Base-by-base conservation (phyloP, 2,797 vertebrate species). In the Astyanax mexicanus region DNA sequence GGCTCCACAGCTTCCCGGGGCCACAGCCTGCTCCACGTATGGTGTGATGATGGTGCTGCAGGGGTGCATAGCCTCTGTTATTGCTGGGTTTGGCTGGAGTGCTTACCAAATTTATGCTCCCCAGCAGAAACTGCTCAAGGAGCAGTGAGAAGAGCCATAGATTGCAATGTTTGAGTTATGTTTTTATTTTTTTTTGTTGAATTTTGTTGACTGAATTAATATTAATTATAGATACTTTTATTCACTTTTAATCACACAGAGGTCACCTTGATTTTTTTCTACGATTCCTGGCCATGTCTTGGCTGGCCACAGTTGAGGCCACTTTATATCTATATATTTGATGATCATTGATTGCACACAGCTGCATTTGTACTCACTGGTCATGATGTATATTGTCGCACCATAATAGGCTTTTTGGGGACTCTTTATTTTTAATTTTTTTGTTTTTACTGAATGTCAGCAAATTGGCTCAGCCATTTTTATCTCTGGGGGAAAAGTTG, bases 11-110 rank as follows among this genome's bases (percentile, higher is more conserved):
- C 71, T 81, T 3, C 86, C 93, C 0, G 92, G 89, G 44, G 92
- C 92, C 1, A 91, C 89, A 0, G 0, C 89, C 0, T 75, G 78
- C 0, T 91, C 92, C 60, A 94, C 94, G 19, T 93, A 93, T 0
- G 93, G 94, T 0, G 88, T 94, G 65, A 93, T 94, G 93, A 69
- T 94, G 57, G 60, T 91, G 40, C 87, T 94, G n/a, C 93, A 94
- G 85, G 88, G 88, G 42, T 90, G 90, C 84, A 94, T 94, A 29
- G 74, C 92, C 47, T 87, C 89, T 72, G 87, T 94, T 78, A 93
- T 94, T 32, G 42, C 65, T 37, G 88, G 87, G 83, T 94, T 93
- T 80, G 91, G 92, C 57, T 90, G 91, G 89, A 69, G 4, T 0
- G 92, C 93, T 58, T 90, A 85, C 84, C 45, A 74, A 25, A 91